Evolutionary conservation across 2,888 invertebrate genomes (phyloP).

Genomic region (Epirrhoe alternata): DNA sequence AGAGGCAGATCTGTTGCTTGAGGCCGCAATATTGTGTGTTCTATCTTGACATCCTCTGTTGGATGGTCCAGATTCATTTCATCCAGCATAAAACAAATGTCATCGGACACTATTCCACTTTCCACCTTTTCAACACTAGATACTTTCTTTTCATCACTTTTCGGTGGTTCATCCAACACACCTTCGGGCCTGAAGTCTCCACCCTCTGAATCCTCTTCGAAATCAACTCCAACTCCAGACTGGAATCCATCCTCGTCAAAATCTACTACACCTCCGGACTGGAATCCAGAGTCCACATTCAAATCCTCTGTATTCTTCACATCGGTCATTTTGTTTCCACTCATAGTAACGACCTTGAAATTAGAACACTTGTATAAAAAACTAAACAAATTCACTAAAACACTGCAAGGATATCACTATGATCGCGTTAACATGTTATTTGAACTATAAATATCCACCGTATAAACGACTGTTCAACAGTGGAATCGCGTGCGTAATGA

Average conservation of each 20-base stretch:
- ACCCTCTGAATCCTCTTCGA: constrained; percentile 42
- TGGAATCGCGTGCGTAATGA: constrained; percentile 65
- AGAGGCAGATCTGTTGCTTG: constrained; percentile 82
- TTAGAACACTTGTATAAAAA: constrained; percentile 46
- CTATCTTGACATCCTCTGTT: constrained; percentile 13
- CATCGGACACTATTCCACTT: constrained; percentile 83
- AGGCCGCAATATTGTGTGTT: constrained; percentile 44
- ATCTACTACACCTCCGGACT: constrained; percentile 64
- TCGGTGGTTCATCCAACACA: constrained; percentile 37
- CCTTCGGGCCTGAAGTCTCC: constrained; percentile 42
- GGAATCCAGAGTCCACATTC: constrained; percentile 71
- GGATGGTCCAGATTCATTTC: constrained; percentile 67
- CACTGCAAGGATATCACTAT: constrained; percentile 39
- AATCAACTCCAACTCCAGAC: constrained; percentile 59
- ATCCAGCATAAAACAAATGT: constrained; percentile 78
- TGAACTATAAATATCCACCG: constrained; percentile 39
- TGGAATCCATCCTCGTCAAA: constrained; percentile 70
- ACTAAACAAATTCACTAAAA: constrained; percentile 25
- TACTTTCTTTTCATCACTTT: constrained; percentile 57
- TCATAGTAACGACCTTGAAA: constrained; percentile 64
- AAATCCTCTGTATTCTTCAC: constrained; percentile 68
- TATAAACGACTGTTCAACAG: constrained; percentile 46
- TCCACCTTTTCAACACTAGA: constrained; percentile 67
- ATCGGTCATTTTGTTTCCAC: constrained; percentile 71
- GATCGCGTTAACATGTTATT: constrained; percentile 65